A percentile compares a stretch with the other conserved stretches of the same genome.
phyloP scores from a whole-genome alignment of 2,113 vertebrate genomes.

The Saccopteryx leptura region DNA sequence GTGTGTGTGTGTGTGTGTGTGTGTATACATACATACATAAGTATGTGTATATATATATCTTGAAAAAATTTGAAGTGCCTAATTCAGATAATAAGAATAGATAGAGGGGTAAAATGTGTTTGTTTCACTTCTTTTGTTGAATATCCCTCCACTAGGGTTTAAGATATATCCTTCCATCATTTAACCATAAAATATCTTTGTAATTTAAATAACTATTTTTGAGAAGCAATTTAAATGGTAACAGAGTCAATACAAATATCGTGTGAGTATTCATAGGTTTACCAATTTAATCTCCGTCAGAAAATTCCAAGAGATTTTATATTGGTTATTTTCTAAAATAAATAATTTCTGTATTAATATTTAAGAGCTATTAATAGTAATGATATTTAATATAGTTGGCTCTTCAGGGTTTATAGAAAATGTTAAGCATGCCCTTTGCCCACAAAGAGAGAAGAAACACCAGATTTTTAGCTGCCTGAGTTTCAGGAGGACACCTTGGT shows the following conservation, averaged over 20 bases:
- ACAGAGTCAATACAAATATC: not conserved
- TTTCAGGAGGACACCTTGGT: not conserved
- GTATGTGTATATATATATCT: not conserved
- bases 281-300: not conserved
- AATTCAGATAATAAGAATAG: not conserved
- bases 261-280: not conserved
- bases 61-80: constrained; percentile 1
- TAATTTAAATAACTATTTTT: constrained; percentile 36
- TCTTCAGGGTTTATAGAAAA: not conserved
- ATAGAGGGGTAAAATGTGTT: not conserved
- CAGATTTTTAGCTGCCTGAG: constrained; percentile 1
- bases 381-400: not conserved
- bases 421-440: not conserved
- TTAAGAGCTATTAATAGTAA: not conserved
- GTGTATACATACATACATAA: no score
- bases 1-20: no score
- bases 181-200: constrained; percentile 41
- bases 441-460: not conserved
- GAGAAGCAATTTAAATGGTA: constrained; percentile 34
- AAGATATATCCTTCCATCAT: not conserved
- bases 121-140: constrained; percentile 23
- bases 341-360: not conserved
- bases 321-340: constrained; percentile 35
- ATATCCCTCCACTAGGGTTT: not conserved
- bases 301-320: constrained; percentile 13